A percentile compares a stretch with the other conserved stretches of the same genome.
Evolutionary conservation across 2,113 vertebrate species (phyloP).

Genomic region (Hucho hucho): DNA sequence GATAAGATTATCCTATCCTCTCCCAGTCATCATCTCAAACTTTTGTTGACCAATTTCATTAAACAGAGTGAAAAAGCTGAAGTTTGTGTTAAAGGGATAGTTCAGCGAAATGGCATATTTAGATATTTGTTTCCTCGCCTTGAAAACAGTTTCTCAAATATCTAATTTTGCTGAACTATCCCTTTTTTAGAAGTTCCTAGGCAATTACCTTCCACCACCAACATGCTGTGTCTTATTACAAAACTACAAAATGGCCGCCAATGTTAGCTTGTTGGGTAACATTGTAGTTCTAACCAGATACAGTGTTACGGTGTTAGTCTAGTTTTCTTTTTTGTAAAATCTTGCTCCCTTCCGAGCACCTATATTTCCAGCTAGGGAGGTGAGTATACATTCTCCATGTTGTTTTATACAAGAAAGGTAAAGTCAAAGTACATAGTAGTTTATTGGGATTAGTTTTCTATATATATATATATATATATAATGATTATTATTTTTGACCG

Average conservation of each 20-base stretch:
- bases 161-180: background rate
- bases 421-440: conserved; percentile 73
- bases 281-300: conserved; percentile 68
- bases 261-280: conserved; percentile 66
- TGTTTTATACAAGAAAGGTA: conserved; percentile 69
- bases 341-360: conserved; percentile 64
- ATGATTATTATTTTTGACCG: conserved; percentile 79
- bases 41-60: conserved; percentile 1
- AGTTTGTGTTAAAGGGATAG: background rate
- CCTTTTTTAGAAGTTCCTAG: conserved; percentile 54
- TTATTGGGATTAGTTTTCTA: conserved; percentile 80
- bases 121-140: background rate
- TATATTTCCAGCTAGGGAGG: conserved; percentile 68
- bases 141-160: conserved; percentile 24
- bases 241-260: conserved; percentile 55
- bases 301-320: conserved; percentile 66
- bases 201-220: conserved; percentile 48
- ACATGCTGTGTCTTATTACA: conserved; percentile 63
- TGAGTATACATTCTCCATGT: conserved; percentile 65
- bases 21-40: conserved; percentile 12
- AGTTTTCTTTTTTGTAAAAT: conserved; percentile 67
- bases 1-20: conserved; percentile 31
- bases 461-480: conserved; percentile 62
- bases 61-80: conserved; percentile 37
- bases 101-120: background rate